Percentiles rank a stretch among this genome's conserved stretches.
These are phyloP conservation scores for Corythornis cristatus DNA, from an alignment of 2,113 vertebrate genomes.

Conservation along the genomic window DNA sequence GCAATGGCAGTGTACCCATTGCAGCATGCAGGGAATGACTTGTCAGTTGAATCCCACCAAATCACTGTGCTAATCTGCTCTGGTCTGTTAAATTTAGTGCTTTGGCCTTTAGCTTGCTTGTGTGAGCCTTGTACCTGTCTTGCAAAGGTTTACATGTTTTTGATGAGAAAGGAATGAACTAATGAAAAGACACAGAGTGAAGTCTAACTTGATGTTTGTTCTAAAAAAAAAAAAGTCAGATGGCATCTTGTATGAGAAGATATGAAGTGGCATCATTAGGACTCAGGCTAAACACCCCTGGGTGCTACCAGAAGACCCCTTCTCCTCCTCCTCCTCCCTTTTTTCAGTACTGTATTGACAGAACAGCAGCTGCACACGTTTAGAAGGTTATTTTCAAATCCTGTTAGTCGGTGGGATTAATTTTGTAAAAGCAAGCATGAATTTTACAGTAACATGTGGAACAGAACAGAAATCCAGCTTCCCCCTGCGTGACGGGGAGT, in stretches of 20 bases:
- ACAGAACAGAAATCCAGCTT: neutral
- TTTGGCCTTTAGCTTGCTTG: constrained; percentile 41
- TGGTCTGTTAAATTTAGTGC: constrained; percentile 21
- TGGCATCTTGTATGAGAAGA: neutral
- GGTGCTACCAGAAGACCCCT: neutral
- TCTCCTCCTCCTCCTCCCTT: neutral
- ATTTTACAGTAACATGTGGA: neutral
- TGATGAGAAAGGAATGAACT: neutral
- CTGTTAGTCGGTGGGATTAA: neutral
- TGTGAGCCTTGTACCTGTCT: constrained; percentile 14
- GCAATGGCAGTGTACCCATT: neutral
- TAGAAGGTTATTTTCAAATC: constrained; percentile 12
- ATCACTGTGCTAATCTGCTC: neutral
- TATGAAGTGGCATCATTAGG: neutral
- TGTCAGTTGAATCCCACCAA: neutral
- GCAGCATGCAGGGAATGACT: neutral
- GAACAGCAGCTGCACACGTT: neutral
- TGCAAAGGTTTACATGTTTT: constrained; percentile 13
- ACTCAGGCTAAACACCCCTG: neutral
- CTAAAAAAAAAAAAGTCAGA: neutral
- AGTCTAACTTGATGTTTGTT: neutral
- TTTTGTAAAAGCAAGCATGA: constrained; percentile 40
- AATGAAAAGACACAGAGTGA: neutral
- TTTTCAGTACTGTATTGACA: neutral
- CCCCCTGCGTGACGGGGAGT: neutral